phyloP scores from a whole-genome alignment of 1,140 invertebrate genomes.

The Bicyclus anynana region DNA sequence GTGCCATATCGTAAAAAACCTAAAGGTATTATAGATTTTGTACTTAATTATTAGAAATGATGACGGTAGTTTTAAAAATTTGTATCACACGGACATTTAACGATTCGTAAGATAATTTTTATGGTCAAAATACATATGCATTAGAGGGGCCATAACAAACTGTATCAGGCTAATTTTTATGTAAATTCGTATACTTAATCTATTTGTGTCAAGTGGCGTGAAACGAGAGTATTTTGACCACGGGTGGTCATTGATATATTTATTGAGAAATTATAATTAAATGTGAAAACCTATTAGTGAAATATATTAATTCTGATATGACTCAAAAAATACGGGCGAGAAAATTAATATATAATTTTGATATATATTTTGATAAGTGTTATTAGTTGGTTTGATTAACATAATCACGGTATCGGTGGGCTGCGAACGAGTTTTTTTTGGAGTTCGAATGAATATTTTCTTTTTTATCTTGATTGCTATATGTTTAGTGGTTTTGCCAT shows the following conservation, averaged over 20 bases:
- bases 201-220: neutral
- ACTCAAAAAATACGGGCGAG: neutral
- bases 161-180: neutral
- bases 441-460: neutral
- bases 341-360: neutral
- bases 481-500: too few relatives aligned
- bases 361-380: conserved; percentile 12
- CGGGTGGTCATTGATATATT: conserved; percentile 6
- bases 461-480: neutral
- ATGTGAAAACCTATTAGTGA: conserved; percentile 5
- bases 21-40: too few relatives aligned
- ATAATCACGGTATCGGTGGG: conserved; percentile 2
- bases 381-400: conserved; percentile 5
- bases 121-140: too few relatives aligned
- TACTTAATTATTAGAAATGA: too few relatives aligned
- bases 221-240: conserved; percentile 5
- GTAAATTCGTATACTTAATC: neutral
- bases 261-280: conserved; percentile 11
- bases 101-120: too few relatives aligned
- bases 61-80: too few relatives aligned
- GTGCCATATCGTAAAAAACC: too few relatives aligned
- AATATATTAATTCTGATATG: conserved; percentile 9
- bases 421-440: neutral
- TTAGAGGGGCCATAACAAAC: neutral
- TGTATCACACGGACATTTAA: too few relatives aligned